phyloP scores from a whole-genome alignment of 1,140 invertebrate species.

The Heliconius hewitsoni region DNA sequence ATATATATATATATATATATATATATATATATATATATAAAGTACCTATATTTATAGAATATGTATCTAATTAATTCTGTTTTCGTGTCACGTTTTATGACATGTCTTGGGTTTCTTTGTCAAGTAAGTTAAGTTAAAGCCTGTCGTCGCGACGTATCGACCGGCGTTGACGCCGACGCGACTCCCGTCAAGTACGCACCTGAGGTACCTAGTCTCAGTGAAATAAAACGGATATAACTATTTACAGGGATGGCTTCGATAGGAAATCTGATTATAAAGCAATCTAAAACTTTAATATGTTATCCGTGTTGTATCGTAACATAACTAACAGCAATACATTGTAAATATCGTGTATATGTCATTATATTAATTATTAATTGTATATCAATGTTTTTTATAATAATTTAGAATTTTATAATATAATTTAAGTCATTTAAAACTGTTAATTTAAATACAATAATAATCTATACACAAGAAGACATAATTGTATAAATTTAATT shows the following conservation, averaged over 20 bases:
- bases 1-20: too few relatives aligned
- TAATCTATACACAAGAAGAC: too few relatives aligned
- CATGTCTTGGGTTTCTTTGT: constrained; percentile 30
- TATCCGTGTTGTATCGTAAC: not conserved
- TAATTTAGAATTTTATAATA: too few relatives aligned
- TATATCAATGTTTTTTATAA: not conserved
- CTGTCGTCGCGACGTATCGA: constrained; percentile 70
- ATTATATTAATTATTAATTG: too few relatives aligned
- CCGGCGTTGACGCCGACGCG: constrained; percentile 47
- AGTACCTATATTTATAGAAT: not conserved
- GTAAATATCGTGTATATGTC: not conserved
- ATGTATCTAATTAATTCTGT: not conserved
- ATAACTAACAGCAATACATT: not conserved
- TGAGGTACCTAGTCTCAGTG: not conserved
- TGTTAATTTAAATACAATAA: too few relatives aligned
- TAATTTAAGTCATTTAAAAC: too few relatives aligned
- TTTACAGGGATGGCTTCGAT: not conserved
- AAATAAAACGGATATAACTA: constrained; percentile 2
- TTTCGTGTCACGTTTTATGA: not conserved
- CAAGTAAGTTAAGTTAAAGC: constrained; percentile 18
- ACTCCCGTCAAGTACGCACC: constrained; percentile 8
- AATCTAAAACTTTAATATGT: not conserved
- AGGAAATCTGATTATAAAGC: not conserved
- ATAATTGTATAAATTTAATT: too few relatives aligned
- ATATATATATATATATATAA: too few relatives aligned